Evolutionary conservation across 53 echinoderm and acorn worm genomes (phyloP).

Genomic region (Astropecten irregularis): DNA sequence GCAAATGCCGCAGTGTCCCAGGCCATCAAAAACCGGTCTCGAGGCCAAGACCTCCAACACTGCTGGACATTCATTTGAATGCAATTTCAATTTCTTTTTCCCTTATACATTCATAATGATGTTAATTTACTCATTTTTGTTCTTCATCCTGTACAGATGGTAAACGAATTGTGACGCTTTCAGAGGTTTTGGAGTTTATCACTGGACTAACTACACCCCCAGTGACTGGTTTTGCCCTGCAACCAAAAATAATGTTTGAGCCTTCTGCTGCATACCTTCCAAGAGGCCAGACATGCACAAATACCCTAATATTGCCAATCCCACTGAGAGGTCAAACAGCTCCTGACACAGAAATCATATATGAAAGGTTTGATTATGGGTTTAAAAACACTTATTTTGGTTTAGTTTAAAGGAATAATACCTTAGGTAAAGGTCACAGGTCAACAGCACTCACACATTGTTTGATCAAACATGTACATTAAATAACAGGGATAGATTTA

Average conservation of each 20-base stretch:
- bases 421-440: too few relatives aligned
- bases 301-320: not conserved
- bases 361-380: slow-evolving; percentile 13
- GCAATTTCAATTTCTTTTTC: too few relatives aligned
- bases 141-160: not conserved
- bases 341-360: not conserved
- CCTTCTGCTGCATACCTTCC: slow-evolving; percentile 1
- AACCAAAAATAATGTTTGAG: not conserved
- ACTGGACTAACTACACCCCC: not conserved
- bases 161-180: not conserved
- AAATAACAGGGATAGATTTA: too few relatives aligned
- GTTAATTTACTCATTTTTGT: not conserved
- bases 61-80: too few relatives aligned
- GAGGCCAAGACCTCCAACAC: too few relatives aligned
- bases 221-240: not conserved
- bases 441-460: too few relatives aligned
- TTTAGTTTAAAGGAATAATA: not conserved
- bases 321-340: not conserved
- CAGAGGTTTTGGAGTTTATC: not conserved
- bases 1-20: too few relatives aligned
- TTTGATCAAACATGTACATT: too few relatives aligned
- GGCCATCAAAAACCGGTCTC: too few relatives aligned
- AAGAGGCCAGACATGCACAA: not conserved
- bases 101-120: not conserved
- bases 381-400: slow-evolving; percentile 1